Base-by-base conservation (phyloP, 2,113 vertebrate species). In the Lepus europaeus region DNA sequence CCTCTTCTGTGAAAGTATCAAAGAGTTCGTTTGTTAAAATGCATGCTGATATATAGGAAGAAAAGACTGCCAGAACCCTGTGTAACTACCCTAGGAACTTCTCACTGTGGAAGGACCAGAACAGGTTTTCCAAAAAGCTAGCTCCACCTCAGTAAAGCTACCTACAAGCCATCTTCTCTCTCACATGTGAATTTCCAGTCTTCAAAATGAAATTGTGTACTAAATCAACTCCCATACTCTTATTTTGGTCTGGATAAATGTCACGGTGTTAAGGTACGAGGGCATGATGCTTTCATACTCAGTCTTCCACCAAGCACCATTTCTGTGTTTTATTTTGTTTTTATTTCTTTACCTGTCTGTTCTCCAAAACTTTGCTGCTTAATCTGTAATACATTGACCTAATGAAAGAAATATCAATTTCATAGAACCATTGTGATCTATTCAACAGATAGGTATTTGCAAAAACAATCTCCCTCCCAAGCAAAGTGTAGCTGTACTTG, bases 51-150 rank as follows among this genome's bases (percentile, higher is more conserved):
- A 13, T 31, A n/a, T 73, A 29, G 51, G n/a, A 87, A 81, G 53
- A 84, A 86, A 53, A 53, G 45, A 36, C 59, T 73, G 78, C 49
- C 68, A 85, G 63, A 51, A 64, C 17, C 31, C 61, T 73, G 39
- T 33, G 81, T 31, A 31, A 29, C 69, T 61, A 25, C 64, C 36
- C n/a, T 82, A 85, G 90, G 74, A 93, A 81, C 59, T 87, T 88
- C 86, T 89, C 72, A n/a, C 66, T 77, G 45, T 53, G 39, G 17
- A 53, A 82, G 53, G 59, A 27, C 11, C 19, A 64, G 74, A 90
- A 14, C 49, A 53, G 16, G 36, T 63, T 76, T 91, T 77, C 61
- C 76, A 74, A 20, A 20, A 80, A 93, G 59, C 29, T 25, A 8
- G 66, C 90, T 78, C 85, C 53, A 89, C 7, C 53, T 51, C 85